phyloP scores from a whole-genome alignment of 2,797 vertebrate genomes.

The Pseudochromis fuscus region DNA sequence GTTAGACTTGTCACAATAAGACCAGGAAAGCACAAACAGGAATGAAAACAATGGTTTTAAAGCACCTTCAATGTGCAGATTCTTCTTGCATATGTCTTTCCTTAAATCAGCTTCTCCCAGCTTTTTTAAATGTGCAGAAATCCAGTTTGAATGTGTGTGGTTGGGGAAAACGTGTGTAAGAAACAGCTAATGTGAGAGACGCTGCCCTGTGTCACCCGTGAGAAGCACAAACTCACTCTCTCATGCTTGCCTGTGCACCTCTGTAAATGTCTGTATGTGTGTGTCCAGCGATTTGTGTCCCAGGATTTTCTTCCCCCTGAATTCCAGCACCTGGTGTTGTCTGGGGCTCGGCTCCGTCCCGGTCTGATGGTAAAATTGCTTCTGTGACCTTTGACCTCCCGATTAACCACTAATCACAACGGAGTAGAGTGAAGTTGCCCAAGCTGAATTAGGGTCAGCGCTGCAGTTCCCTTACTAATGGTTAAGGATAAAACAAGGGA shows the following conservation, averaged over 20 bases:
- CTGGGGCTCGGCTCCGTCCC: conserved; percentile 79
- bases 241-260: conserved; percentile 59
- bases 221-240: conserved; percentile 35
- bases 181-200: conserved; percentile 7
- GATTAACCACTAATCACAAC: conserved; percentile 82
- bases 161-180: background rate
- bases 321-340: conserved; percentile 82
- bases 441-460: conserved; percentile 55
- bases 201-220: conserved; percentile 10
- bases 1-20: conserved; percentile 15
- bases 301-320: conserved; percentile 83
- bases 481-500: conserved; percentile 36
- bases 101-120: conserved; percentile 10
- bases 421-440: conserved; percentile 56
- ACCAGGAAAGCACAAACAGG: conserved; percentile 7
- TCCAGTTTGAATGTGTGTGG: background rate
- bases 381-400: conserved; percentile 64
- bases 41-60: conserved; percentile 14
- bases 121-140: conserved; percentile 4
- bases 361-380: conserved; percentile 83
- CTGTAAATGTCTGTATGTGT: conserved; percentile 74
- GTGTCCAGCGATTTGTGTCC: conserved; percentile 77
- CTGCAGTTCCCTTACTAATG: conserved; percentile 56
- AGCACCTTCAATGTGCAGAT: conserved; percentile 5
- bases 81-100: conserved; percentile 6